phyloP scores from a whole-genome alignment of 23 tunicate species.

The Styela clava region DNA sequence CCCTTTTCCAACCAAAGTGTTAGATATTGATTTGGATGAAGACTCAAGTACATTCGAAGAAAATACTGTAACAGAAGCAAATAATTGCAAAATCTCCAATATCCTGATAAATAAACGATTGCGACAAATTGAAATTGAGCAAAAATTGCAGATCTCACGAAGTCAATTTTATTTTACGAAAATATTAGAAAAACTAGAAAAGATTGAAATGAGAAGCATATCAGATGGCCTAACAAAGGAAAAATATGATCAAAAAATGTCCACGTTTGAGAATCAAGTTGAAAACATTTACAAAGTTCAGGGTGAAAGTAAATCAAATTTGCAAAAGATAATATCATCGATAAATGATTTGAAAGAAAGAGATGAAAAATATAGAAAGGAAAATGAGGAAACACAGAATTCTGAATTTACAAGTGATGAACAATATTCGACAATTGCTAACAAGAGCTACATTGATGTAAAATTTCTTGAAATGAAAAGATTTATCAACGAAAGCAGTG shows the following conservation, averaged over 20 bases:
- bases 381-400: not conserved
- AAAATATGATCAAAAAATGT: not conserved
- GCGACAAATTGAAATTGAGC: not conserved
- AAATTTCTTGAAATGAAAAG: not conserved
- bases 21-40: constrained; percentile 2
- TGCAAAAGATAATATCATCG: not conserved
- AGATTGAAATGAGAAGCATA: not conserved
- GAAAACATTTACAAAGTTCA: not conserved
- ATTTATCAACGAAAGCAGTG: not conserved
- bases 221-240: not conserved
- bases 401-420: no score
- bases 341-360: not conserved
- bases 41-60: not conserved
- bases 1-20: not conserved
- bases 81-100: not conserved
- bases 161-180: not conserved
- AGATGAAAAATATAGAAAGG: not conserved
- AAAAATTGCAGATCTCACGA: not conserved
- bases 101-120: not conserved
- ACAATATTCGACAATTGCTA: not conserved
- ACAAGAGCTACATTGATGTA: not conserved
- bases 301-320: not conserved
- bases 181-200: not conserved
- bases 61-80: not conserved
- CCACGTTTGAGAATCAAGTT: not conserved